Evolutionary conservation across 2,888 invertebrate species (phyloP).

Genomic region (Neoitamus cyanurus): DNA sequence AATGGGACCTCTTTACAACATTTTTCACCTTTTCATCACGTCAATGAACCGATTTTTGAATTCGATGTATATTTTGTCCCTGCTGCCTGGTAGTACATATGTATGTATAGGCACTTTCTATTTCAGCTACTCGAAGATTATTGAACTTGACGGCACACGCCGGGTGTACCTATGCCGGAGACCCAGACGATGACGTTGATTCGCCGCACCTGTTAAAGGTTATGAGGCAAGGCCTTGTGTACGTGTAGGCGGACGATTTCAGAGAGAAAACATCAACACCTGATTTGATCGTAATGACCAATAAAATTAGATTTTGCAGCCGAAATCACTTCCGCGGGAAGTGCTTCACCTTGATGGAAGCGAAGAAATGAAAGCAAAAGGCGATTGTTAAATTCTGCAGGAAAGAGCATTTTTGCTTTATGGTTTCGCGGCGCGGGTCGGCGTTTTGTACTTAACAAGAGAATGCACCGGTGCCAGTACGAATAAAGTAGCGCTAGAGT

Average conservation of each 20-base stretch:
- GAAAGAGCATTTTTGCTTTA: background rate
- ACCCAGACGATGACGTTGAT: background rate
- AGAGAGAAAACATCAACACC: background rate
- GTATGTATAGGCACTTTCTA: background rate
- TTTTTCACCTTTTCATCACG: background rate
- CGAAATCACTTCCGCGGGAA: background rate
- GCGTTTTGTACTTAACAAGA: background rate
- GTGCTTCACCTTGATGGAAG: background rate
- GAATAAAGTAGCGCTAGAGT: background rate
- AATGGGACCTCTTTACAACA: background rate
- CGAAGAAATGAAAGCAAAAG: background rate
- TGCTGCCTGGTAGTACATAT: background rate
- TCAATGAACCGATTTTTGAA: slow-evolving; percentile 5
- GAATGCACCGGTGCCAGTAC: background rate
- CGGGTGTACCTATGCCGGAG: background rate
- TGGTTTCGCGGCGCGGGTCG: background rate
- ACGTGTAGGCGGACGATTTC: background rate
- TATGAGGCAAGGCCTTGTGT: background rate
- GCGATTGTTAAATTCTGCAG: background rate
- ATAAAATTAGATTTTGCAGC: background rate
- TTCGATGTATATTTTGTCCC: background rate
- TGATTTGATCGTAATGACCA: background rate
- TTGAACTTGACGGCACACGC: slow-evolving; percentile 1
- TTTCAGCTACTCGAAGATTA: background rate
- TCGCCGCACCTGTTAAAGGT: background rate